These are phyloP conservation scores for Stratiomys singularior DNA, from an alignment of 2,888 invertebrate genomes.

Conservation along the genomic window DNA sequence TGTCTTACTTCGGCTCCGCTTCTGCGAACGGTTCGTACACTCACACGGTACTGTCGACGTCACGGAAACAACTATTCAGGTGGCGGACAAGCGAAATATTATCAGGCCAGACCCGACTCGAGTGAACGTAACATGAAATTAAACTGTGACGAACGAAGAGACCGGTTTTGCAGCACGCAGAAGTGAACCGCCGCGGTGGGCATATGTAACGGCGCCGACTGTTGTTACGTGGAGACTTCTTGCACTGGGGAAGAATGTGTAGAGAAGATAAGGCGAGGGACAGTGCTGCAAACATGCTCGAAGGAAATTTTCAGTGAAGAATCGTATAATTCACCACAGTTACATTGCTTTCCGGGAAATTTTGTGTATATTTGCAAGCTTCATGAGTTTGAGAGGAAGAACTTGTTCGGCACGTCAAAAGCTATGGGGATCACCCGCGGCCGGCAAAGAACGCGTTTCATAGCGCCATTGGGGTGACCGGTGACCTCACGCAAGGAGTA, in stretches of 20 bases:
- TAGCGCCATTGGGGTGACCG: too few relatives aligned
- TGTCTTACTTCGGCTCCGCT: not conserved
- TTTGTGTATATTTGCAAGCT: too few relatives aligned
- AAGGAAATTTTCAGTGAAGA: not conserved
- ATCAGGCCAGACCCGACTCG: not conserved
- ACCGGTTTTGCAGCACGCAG: slow-evolving; percentile 31
- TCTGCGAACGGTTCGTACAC: not conserved
- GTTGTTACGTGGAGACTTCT: not conserved
- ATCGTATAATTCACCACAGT: too few relatives aligned
- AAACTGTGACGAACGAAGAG: slow-evolving; percentile 26
- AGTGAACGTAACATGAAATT: slow-evolving; percentile 23
- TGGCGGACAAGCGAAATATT: not conserved
- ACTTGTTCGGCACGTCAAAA: too few relatives aligned
- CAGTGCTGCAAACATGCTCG: not conserved
- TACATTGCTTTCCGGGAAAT: too few relatives aligned
- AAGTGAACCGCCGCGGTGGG: not conserved
- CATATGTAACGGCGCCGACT: not conserved
- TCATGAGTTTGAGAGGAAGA: too few relatives aligned
- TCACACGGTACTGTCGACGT: slow-evolving; percentile 11
- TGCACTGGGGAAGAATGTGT: not conserved
- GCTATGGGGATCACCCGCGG: too few relatives aligned
- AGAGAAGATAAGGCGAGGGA: not conserved
- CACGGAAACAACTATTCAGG: slow-evolving; percentile 39
- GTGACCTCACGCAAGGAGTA: too few relatives aligned
- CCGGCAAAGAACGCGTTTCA: too few relatives aligned